Conservation (phyloP, 2,888 invertebrate genomes). For the Synergus itoensis region DNA sequence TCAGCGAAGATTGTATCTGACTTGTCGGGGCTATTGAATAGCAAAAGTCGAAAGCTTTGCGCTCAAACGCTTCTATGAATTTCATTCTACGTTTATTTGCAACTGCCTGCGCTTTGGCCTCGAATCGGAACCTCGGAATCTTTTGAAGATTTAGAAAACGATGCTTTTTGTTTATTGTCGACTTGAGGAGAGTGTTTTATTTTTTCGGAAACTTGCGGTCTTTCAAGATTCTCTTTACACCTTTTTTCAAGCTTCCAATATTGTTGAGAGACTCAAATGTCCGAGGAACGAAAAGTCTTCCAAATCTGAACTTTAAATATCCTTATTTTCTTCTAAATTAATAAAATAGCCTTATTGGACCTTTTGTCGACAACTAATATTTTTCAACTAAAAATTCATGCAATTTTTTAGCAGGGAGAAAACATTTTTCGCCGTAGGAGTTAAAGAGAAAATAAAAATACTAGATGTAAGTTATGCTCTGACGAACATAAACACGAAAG, state of each 20-base stretch:
- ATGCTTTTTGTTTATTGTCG: slow-evolving; percentile 24
- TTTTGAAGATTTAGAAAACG: slow-evolving; percentile 3
- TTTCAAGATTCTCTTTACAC: not conserved
- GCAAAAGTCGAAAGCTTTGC: slow-evolving; percentile 42
- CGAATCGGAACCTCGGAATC: not conserved
- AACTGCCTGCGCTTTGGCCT: slow-evolving; percentile 17
- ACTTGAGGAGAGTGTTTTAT: slow-evolving; percentile 6
- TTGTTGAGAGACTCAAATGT: too few relatives aligned
- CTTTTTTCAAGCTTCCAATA: not conserved
- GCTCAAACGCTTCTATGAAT: slow-evolving; percentile 27
- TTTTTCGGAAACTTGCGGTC: not conserved
- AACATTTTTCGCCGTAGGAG: slow-evolving; percentile 1
- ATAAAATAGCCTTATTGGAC: too few relatives aligned
- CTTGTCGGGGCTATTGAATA: slow-evolving; percentile 48
- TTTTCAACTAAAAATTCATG: not conserved
- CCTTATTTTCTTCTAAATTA: too few relatives aligned
- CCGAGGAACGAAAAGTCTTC: too few relatives aligned
- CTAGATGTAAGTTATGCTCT: not conserved
- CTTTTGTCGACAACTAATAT: not conserved
- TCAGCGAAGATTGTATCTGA: slow-evolving; percentile 45
- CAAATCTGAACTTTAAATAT: too few relatives aligned
- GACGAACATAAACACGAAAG: slow-evolving; percentile 13
- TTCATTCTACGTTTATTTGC: slow-evolving; percentile 43
- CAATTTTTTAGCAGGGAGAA: not conserved
- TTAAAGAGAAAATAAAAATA: slow-evolving; percentile 1